Base-by-base conservation (phyloP, 2,113 vertebrate species). In the Petaurus breviceps region DNA sequence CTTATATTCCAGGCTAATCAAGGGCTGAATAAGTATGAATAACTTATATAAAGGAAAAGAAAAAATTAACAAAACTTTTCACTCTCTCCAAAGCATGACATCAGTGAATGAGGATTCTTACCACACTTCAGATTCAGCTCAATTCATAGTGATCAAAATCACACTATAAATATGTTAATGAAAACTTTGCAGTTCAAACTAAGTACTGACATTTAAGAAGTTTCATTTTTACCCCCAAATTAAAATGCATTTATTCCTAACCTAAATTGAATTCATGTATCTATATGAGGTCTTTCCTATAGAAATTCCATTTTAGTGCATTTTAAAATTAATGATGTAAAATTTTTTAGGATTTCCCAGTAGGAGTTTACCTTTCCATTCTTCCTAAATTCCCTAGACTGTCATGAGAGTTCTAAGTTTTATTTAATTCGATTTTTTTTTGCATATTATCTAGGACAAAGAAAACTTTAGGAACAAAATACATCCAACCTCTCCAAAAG, bases 181-280 rank as follows among this genome's bases (percentile, higher is more conserved):
- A 11, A 93, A 51, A 93, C 46, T 92, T 47, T 49, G 22, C 54
- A 53, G 94, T 12, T 84, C 31, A 93, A 90, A 91, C 57, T 93
- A 91, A 24, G 31, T 94, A 77, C 0, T 92, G 26, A 93, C 95
- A 96, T 93, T 25, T 6, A 92, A 96, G 57, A 95, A 52, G 14
- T 68, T 49, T 3, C 52, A 10, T 51, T 92, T 92, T 93, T 94
- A 68, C 28, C 49, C n/a, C 10, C 26, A 94, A 6, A 92, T 91
- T 91, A 25, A 90, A 94, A 61, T 5, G 37, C 6, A 89, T 68
- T 52, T 37, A 9, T 26, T 91, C 90, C 90, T 90, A 93, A n/a
- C 55, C 12, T 92, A 25, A 92, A 61, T 93, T 9, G 84, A 92
- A 92, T 89, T 57, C 6, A 93, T 91, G 26, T 37, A 92, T 49